Evolutionary conservation across 2,797 vertebrate genomes (phyloP).

Genomic region (Eleutherodactylus coqui): DNA sequence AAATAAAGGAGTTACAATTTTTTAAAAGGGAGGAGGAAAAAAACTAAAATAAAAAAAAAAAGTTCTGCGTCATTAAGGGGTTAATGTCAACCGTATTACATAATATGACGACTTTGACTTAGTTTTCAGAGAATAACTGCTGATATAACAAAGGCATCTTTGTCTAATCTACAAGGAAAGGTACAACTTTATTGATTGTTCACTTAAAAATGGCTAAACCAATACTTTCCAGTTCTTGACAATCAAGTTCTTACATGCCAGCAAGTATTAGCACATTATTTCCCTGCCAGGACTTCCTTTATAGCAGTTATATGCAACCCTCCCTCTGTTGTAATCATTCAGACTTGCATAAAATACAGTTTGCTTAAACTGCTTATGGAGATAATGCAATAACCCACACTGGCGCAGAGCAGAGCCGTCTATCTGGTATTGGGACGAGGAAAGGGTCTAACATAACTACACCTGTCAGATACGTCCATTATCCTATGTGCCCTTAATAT

Average conservation of each 20-base stretch:
- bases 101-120: not conserved
- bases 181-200: not conserved
- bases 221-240: conserved; percentile 13
- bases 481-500: not conserved
- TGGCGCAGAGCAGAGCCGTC: not conserved
- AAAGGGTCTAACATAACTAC: not conserved
- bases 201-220: not conserved
- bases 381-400: not conserved
- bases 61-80: too few relatives aligned
- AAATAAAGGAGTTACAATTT: too few relatives aligned
- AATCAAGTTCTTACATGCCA: not conserved
- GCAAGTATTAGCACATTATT: conserved; percentile 14
- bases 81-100: not conserved
- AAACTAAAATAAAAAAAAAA: too few relatives aligned
- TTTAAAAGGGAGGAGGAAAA: too few relatives aligned
- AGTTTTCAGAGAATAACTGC: not conserved
- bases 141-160: not conserved
- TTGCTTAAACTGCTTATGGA: not conserved
- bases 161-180: not conserved
- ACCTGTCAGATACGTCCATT: not conserved
- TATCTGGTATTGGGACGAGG: not conserved
- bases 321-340: conserved; percentile 10
- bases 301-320: not conserved
- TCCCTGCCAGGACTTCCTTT: conserved; percentile 5
- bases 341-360: not conserved